Percentiles rank a stretch among this genome's conserved stretches.
These are phyloP conservation scores for Pandemis heparana DNA, from an alignment of 2,888 invertebrate genomes.

Conservation along the genomic window DNA sequence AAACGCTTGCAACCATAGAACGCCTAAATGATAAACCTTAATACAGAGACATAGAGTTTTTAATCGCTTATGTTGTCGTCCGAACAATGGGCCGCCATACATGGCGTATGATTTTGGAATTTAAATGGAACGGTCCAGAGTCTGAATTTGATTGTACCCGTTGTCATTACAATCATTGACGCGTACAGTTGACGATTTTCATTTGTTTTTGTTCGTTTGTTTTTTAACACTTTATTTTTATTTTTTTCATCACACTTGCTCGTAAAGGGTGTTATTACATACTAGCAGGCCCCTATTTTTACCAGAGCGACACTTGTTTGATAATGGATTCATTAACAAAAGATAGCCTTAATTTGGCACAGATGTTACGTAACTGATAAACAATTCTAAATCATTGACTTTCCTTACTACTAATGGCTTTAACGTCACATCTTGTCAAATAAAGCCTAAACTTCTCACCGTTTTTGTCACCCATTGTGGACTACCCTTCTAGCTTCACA, in stretches of 20 bases:
- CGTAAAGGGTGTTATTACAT: too few relatives aligned
- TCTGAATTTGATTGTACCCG: neutral
- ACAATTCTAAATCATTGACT: too few relatives aligned
- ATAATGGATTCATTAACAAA: too few relatives aligned
- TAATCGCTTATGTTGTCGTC: neutral
- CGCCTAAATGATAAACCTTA: neutral
- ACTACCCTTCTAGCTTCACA: neutral
- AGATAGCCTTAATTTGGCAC: too few relatives aligned
- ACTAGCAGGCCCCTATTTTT: too few relatives aligned
- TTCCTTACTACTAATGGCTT: too few relatives aligned
- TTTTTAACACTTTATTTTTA: too few relatives aligned
- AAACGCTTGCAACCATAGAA: conserved; percentile 8
- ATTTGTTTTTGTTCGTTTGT: too few relatives aligned
- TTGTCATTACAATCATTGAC: conserved; percentile 5
- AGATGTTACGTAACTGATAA: too few relatives aligned
- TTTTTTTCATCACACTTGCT: too few relatives aligned
- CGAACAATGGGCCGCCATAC: neutral
- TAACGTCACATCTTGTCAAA: neutral
- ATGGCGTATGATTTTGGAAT: neutral
- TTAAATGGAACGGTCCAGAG: neutral
- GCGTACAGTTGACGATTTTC: conserved; percentile 25
- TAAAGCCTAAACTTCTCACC: neutral
- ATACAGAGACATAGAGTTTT: neutral
- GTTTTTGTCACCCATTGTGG: neutral
- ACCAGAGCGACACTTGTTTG: too few relatives aligned